Evolutionary conservation across 2,113 vertebrate genomes (phyloP), one percentile per base, ranked within the genome.

Genomic region (Motacilla tschutschensis): DNA sequence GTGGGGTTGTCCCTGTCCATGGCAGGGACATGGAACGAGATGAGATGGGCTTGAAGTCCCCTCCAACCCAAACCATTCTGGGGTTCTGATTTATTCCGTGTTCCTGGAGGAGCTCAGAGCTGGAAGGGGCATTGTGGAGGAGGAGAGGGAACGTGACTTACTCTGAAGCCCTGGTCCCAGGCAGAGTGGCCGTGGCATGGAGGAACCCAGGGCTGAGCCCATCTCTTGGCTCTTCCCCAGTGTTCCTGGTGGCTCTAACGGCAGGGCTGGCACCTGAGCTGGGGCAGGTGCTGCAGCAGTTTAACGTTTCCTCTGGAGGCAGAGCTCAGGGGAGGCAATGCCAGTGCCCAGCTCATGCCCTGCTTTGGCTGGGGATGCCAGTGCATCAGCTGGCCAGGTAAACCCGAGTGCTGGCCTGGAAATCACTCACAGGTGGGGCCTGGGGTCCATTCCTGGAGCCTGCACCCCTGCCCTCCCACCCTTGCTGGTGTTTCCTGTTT

Each of bases 21-120:
- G 14, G 25, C 64, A 70, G 31, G 33, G 40, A 28, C 15, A 3
- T 1, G 54, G 20, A 25, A 31, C 0, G 4, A 70, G 31, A 11
- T 2, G 4, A 70, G 31, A 11, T 2, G 17, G 26, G 47, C 28
- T 20, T 7, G 5, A 10, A n/a, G 4, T 31, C 18, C 24, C 43
- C 51, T 43, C 33, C 57, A 57, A 22, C 8, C 21, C 58, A 38
- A 50, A n/a, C 57, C 48, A 4, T 13, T 6, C 55, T 29, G 41
- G 33, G 25, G 12, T n/a, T 14, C 0, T 8, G 57, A 8, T 8
- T 50, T 14, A 15, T 24, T 13, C 59, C 41, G 3, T 1, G 0
- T 12, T 62, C 35, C 58, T 13, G 53, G 66, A 41, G 60, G 35
- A 54, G 35, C 8, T 71, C 47, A 26, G 64, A 20, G 55, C 14